Base-by-base conservation (phyloP, 2,888 invertebrate species). In the Ferdinandea cuprea region DNA sequence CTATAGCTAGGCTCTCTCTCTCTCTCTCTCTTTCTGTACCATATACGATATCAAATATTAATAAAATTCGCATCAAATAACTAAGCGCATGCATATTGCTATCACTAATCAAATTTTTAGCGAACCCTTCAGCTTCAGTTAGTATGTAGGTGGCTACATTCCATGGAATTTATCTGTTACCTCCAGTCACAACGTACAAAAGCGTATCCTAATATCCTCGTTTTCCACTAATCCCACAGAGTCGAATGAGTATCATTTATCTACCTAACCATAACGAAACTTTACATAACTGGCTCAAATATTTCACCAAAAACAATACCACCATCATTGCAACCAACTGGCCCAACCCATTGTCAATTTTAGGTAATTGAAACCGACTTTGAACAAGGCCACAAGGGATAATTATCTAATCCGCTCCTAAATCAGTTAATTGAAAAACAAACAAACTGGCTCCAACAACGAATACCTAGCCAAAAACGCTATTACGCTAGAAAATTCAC, bases 351-450 rank as follows among this genome's bases (percentile, higher is more conserved):
- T 42, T 35, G 46, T 1, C 35, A 61, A 63, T 72, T 59, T 30
- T 5, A 48, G 2, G 5, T 81, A 77, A 77, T 81, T 81, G 54
- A 81, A 77, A 81, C 59, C 21, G 35, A 71, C 66, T 77, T 66
- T 21, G 32, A 66, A 71, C 58, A 66, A 19, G 40, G 50, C 81
- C 71, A 66, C 81, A 77, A 40, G 65, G 71, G 71, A 77, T 77
- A 81, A 77, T 77, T 77, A 81, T 81, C 81, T 81, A 81, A 81
- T 81, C 71, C 48, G 77, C 30, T 46, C 25, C 77, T 66, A 81
- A 81, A 81, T 81, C 81, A 81, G 77, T 81, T 81, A 77, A 81
- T 81, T 81, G 81, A 81, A 81, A 81, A 81, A 61, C 71, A 77
- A 81, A 81, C 59, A 72, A 81, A 72, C 77, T 40, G 59, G 56